These are phyloP conservation scores for Parauchenoglanis ngamensis DNA, from an alignment of 2,797 vertebrate species.

Conservation along the genomic window DNA sequence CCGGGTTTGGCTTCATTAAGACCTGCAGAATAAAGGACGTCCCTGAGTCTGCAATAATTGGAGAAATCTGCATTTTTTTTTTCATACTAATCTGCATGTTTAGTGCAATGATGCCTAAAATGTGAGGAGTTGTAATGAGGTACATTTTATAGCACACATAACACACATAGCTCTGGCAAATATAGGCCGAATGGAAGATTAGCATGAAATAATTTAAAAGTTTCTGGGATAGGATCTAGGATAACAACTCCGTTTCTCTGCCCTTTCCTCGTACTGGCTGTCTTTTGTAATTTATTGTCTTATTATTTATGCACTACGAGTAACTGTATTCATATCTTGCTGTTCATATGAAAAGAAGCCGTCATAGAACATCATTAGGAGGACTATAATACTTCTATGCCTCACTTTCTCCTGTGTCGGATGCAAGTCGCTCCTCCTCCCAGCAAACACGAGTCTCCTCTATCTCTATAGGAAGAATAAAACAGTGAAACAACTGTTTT, in stretches of 20 bases:
- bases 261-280: not conserved
- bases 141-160: not conserved
- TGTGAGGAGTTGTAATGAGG: too few species aligned
- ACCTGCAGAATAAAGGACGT: conserved; percentile 18
- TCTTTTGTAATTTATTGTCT: not conserved
- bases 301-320: not conserved
- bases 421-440: conserved; percentile 34
- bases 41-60: not conserved
- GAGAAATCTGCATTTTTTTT: not conserved
- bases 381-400: not conserved
- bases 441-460: conserved; percentile 42
- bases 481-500: not conserved
- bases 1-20: conserved; percentile 38
- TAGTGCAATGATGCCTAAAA: too few species aligned
- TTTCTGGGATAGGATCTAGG: not conserved
- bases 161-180: not conserved
- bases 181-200: not conserved
- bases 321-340: not conserved
- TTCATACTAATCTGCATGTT: not conserved
- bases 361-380: not conserved
- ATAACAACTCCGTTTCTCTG: not conserved
- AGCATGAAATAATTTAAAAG: not conserved
- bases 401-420: conserved; percentile 41
- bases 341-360: not conserved
- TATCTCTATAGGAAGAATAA: conserved; percentile 19